phyloP scores from a whole-genome alignment of 2,113 vertebrate species.

The Steatornis caripensis region DNA sequence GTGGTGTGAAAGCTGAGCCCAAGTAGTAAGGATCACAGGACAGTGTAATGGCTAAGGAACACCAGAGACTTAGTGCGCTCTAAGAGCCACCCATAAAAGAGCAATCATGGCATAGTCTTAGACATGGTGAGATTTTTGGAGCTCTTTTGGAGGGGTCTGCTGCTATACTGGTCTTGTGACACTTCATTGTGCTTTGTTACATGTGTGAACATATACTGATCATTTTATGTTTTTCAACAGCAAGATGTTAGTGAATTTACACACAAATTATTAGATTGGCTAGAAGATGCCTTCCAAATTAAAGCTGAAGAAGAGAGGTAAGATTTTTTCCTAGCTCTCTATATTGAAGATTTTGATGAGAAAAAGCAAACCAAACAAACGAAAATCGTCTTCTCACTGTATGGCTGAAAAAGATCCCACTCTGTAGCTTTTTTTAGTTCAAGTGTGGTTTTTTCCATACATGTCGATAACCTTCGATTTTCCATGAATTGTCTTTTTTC shows the following conservation, averaged over 20 bases:
- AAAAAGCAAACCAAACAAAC: background rate
- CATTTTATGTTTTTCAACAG: constrained; percentile 70
- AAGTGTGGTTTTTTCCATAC: background rate
- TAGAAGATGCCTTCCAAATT: constrained; percentile 98
- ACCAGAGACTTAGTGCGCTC: background rate
- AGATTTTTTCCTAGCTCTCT: background rate
- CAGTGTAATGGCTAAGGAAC: background rate
- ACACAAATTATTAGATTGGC: constrained; percentile 95
- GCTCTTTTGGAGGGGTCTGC: background rate
- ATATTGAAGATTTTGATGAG: background rate
- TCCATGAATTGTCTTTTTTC: background rate
- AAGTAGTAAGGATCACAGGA: background rate
- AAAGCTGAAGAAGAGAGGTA: constrained; percentile 93
- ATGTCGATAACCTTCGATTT: background rate
- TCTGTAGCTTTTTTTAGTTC: background rate
- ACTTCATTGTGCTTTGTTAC: background rate
- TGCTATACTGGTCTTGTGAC: background rate
- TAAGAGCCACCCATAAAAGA: background rate
- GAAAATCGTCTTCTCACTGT: background rate
- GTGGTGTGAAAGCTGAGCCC: background rate
- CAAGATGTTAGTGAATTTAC: constrained; percentile 99
- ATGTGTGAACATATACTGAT: background rate
- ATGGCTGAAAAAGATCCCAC: background rate
- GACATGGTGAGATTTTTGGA: background rate
- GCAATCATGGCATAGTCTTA: background rate